Percentiles rank a stretch among this genome's conserved stretches.
phyloP scores from a whole-genome alignment of 2,797 vertebrate species.

The Brachyalestes nurse region DNA sequence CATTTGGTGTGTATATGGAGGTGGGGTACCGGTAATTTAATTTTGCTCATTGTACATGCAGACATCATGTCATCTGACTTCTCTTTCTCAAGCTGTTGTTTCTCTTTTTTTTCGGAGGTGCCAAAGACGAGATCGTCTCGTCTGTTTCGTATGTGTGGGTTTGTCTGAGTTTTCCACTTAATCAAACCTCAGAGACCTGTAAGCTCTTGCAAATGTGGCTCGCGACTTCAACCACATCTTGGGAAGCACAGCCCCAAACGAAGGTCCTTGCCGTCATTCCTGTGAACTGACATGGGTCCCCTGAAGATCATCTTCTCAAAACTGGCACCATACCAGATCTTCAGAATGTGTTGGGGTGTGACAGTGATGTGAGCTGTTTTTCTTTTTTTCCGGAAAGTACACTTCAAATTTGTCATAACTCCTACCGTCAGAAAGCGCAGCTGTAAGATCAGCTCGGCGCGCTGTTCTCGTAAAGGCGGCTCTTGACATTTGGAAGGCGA shows the following conservation, averaged over 20 bases:
- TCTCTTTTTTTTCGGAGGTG: conserved; percentile 14
- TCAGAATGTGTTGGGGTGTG: conserved; percentile 23
- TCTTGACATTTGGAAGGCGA: conserved; percentile 32
- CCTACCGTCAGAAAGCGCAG: conserved; percentile 15
- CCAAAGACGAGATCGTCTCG: conserved; percentile 12
- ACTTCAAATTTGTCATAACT: not conserved
- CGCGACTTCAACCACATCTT: conserved; percentile 30
- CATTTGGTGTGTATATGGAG: not conserved
- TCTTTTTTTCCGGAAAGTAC: conserved; percentile 10
- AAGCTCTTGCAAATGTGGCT: conserved; percentile 33
- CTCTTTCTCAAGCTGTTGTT: conserved; percentile 20
- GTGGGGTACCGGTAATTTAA: conserved; percentile 15
- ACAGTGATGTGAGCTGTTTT: conserved; percentile 25
- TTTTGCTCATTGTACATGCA: conserved; percentile 54
- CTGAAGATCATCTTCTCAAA: too few relatives aligned
- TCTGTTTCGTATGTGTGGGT: conserved; percentile 56
- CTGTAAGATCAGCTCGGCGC: not conserved
- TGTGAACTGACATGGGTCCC: not conserved
- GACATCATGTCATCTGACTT: conserved; percentile 38
- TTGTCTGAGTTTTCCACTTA: conserved; percentile 63
- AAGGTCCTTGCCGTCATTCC: conserved; percentile 5
- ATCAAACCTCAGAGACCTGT: conserved; percentile 53
- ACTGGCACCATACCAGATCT: conserved; percentile 31
- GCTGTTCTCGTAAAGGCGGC: not conserved
- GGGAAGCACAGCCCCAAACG: conserved; percentile 21